Conservation (phyloP, 2,113 vertebrate genomes). For the Danio rerio region GRCz12tu NC_133193.1:93501-94000, state of each 20-base stretch:
- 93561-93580: too few species aligned
- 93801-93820: constrained; percentile 75
- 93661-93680: constrained; percentile 65
- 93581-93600: not conserved
- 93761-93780: not conserved
- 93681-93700: constrained; percentile 80
- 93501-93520: not conserved
- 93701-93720: constrained; percentile 62
- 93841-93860: constrained; percentile 91
- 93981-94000: too few species aligned
- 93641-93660: constrained; percentile 22
- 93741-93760: too few species aligned
- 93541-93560: too few species aligned
- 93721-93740: constrained; percentile 57
- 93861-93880: constrained; percentile 93
- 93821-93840: constrained; percentile 90
- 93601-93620: constrained; percentile 12
- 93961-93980: too few species aligned
- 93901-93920: constrained; percentile 89
- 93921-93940: constrained; percentile 88
- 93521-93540: not conserved
- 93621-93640: constrained; percentile 22
- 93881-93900: constrained; percentile 89
- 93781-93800: not conserved
- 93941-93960: constrained; percentile 78